Evolutionary conservation across 2,888 invertebrate genomes (phyloP), one percentile per base, ranked within the genome.

Genomic region (Acronicta leporina): DNA sequence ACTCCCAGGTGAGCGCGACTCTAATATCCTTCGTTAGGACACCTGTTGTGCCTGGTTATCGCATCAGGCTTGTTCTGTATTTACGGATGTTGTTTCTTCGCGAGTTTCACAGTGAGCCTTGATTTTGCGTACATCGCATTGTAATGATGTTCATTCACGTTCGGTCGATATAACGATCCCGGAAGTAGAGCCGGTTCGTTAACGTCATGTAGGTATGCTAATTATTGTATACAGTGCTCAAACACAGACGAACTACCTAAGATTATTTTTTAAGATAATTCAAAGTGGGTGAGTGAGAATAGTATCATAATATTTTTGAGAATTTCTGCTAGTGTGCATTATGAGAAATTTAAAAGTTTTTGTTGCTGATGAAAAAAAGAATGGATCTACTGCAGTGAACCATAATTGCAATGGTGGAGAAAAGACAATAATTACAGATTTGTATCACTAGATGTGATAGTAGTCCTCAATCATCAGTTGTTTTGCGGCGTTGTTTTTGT

Each of bases 171-270:
- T 90, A 91, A 87, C 88, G 88, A 89, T 90, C 94, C 93, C 94
- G 94, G 94, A 94, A 94, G 92, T 92, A 83, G 81, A 90, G 91
- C 92, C 90, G 90, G 92, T 93, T 92, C 86, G 86, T 89, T 87
- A 89, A 89, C 92, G 91, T 92, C 91, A 89, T 88, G 79, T 89
- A 83, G 85, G 85, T 91, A 92, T 92, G 91, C 88, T 92, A 92
- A 92, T 92, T 89, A 86, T 78, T 82, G 83, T 86, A 85, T 85
- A 87, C 86, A 85, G 87, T 88, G 87, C 76, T 87, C 85, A 80
- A 87, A 87, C 82, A 81, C 82, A 83, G 80, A 77, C 80, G 74
- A 80, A 80, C 79, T 77, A 73, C 68, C 73, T 73, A 68, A 72
- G 58, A 69, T 68, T 66, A 41, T 61, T 58, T 51, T 74, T 68